phyloP scores from a whole-genome alignment of 2,113 vertebrate species.

The Origma solitaria region DNA sequence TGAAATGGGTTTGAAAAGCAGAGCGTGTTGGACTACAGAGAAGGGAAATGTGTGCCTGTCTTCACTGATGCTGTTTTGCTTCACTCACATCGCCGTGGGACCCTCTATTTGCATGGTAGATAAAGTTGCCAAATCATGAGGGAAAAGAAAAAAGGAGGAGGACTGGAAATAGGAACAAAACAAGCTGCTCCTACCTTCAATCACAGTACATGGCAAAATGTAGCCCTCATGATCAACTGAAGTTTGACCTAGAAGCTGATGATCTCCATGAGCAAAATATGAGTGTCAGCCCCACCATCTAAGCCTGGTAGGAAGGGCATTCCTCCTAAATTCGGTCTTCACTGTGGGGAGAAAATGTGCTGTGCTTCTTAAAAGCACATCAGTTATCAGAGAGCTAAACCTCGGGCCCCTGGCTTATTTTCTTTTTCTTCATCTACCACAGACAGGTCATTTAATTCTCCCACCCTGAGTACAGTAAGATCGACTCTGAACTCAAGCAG shows the following conservation, averaged over 20 bases:
- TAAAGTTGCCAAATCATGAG: not conserved
- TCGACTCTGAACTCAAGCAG: not conserved
- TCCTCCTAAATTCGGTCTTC: slow-evolving; percentile 5
- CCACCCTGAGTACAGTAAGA: slow-evolving; percentile 16
- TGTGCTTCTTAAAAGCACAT: not conserved
- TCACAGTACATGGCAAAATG: not conserved
- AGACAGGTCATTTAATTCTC: slow-evolving; percentile 41
- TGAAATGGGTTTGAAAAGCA: not conserved
- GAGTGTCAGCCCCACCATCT: not conserved
- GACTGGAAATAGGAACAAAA: not conserved
- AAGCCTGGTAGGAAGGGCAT: not conserved
- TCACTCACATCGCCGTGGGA: accelerated
- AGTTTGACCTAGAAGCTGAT: not conserved
- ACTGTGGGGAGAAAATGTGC: not conserved
- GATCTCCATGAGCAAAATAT: not conserved
- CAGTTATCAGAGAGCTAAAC: slow-evolving; percentile 1
- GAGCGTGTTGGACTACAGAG: not conserved
- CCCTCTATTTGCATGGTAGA: not conserved
- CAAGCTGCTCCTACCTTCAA: not conserved
- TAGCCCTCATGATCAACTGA: not conserved
- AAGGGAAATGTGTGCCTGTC: not conserved
- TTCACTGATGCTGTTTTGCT: not conserved
- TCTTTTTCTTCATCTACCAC: not conserved
- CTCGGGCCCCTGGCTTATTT: not conserved
- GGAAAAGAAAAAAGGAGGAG: not conserved